A percentile compares a stretch with the other conserved stretches of the same genome.
Conservation (phyloP, 2,113 vertebrate genomes). For the Hemiprocne comata region DNA sequence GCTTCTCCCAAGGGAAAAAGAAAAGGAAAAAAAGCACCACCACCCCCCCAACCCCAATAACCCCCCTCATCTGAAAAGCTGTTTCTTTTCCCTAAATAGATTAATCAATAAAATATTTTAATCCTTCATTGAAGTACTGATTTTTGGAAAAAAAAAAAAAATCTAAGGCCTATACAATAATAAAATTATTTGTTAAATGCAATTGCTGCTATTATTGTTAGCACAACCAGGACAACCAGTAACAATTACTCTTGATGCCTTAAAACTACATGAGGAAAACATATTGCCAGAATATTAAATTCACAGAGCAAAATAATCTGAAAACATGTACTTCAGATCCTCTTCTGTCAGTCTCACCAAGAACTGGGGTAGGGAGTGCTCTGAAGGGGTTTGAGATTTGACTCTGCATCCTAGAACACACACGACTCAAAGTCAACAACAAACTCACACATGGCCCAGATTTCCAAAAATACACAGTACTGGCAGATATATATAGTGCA, state of each 20-base stretch:
- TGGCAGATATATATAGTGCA: neutral
- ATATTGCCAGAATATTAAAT: neutral
- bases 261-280: neutral
- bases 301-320: neutral
- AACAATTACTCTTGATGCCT: neutral
- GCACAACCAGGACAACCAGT: neutral
- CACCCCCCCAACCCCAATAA: neutral
- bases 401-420: neutral
- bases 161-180: neutral
- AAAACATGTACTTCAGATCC: neutral
- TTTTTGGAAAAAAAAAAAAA: neutral
- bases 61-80: neutral
- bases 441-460: rapidly evolving
- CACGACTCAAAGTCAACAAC: neutral
- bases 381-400: neutral
- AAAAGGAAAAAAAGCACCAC: neutral
- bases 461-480: neutral
- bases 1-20: neutral
- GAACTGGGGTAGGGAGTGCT: neutral
- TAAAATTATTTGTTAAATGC: neutral
- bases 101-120: neutral
- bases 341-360: neutral
- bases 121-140: neutral
- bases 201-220: neutral
- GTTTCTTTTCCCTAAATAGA: neutral